A percentile compares a stretch with the other conserved stretches of the same genome.
These are phyloP conservation scores for Cosmopolites sordidus DNA, from an alignment of 2,888 invertebrate species.

Conservation along the genomic window DNA sequence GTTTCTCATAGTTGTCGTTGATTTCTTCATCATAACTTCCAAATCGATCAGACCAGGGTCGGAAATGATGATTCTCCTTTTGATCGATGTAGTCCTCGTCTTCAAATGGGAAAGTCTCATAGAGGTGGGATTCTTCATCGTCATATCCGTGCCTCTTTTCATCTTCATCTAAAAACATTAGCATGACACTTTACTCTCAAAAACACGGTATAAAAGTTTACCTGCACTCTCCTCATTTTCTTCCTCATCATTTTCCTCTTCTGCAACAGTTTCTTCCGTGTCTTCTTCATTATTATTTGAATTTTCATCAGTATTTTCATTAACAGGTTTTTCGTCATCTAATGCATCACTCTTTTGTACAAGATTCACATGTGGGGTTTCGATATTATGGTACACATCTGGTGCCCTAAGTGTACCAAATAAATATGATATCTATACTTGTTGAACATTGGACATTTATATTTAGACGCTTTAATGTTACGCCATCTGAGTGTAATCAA, in stretches of 20 bases:
- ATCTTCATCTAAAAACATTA: slow-evolving; percentile 8
- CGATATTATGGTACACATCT: too few species aligned
- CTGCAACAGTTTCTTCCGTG: slow-evolving; percentile 23
- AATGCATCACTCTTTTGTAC: too few species aligned
- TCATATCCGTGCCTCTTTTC: slow-evolving; percentile 17
- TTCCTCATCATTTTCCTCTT: slow-evolving; percentile 10
- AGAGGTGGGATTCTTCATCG: slow-evolving; percentile 8
- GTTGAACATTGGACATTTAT: too few species aligned
- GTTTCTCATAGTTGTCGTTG: slow-evolving; percentile 20
- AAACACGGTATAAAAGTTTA: too few species aligned
- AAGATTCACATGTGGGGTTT: not conserved
- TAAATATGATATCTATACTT: too few species aligned
- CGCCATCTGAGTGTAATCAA: too few species aligned
- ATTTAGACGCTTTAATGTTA: too few species aligned
- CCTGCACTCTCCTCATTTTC: slow-evolving; percentile 10
- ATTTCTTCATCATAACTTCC: slow-evolving; percentile 18
- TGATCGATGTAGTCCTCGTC: slow-evolving; percentile 13
- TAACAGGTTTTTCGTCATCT: slow-evolving; percentile 15
- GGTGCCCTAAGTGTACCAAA: too few species aligned
- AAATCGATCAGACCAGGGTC: not conserved
- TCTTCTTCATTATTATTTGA: slow-evolving; percentile 27
- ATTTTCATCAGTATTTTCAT: slow-evolving; percentile 28
- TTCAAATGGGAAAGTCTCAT: slow-evolving; percentile 10
- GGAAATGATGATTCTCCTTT: slow-evolving; percentile 4
- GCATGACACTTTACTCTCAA: too few species aligned